Conservation (phyloP, 2,797 vertebrate genomes). For the Gymnoscopelus braueri region DNA sequence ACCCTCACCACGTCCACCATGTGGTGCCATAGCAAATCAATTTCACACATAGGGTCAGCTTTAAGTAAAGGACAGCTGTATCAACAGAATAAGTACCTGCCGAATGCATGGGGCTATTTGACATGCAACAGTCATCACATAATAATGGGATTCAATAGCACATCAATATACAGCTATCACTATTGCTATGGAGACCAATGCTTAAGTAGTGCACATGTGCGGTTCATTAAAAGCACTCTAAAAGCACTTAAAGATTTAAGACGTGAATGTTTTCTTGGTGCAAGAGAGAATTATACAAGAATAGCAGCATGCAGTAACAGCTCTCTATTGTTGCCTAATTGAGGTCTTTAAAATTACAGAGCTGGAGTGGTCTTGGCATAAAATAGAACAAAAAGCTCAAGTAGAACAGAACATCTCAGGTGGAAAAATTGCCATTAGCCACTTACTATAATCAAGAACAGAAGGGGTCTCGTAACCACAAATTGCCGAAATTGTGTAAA, state of each 20-base stretch:
- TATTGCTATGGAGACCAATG: constrained; percentile 43
- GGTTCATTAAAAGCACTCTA: constrained; percentile 60
- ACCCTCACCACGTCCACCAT: constrained; percentile 19
- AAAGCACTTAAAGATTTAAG: constrained; percentile 36
- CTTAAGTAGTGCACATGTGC: constrained; percentile 45
- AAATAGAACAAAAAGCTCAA: constrained; percentile 34
- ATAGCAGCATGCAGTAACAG: constrained; percentile 21
- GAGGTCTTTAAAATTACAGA: constrained; percentile 36
- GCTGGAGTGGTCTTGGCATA: constrained; percentile 21
- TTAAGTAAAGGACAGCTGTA: constrained; percentile 56
- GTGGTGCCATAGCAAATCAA: constrained; percentile 25
- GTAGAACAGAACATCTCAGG: constrained; percentile 16
- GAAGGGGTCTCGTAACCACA: too few relatives aligned
- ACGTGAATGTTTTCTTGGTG: constrained; percentile 40
- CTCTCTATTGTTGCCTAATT: constrained; percentile 36
- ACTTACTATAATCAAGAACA: too few relatives aligned
- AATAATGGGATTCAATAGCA: constrained; percentile 59
- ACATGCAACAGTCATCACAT: constrained; percentile 54
- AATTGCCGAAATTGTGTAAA: too few relatives aligned
- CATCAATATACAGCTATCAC: constrained; percentile 39
- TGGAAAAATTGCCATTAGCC: background rate
- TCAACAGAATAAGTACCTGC: constrained; percentile 60
- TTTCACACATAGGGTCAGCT: constrained; percentile 38
- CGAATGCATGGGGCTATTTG: constrained; percentile 29
- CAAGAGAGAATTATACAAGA: constrained; percentile 15